A percentile compares a stretch with the other conserved stretches of the same genome.
Conservation (phyloP, 2,888 invertebrate species). For the Tanytarsus gracilentus region DNA sequence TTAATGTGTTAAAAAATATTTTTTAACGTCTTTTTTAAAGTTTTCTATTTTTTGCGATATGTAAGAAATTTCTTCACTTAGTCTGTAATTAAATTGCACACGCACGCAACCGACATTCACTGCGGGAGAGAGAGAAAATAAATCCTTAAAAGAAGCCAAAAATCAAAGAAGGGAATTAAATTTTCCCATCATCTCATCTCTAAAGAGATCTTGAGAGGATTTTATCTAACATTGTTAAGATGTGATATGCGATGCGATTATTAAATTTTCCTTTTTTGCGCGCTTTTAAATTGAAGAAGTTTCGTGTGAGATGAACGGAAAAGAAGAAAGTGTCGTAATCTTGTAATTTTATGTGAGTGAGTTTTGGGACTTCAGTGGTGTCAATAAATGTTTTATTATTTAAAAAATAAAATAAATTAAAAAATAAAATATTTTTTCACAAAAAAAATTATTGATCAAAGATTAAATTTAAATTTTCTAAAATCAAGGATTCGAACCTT, state of each 20-base stretch:
- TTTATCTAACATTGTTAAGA: constrained; percentile 25
- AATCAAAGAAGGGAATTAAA: neutral
- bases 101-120: neutral
- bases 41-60: neutral
- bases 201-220: constrained; percentile 13
- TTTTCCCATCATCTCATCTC: neutral
- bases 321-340: neutral
- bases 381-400: too few species aligned
- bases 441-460: too few species aligned
- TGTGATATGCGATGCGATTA: constrained; percentile 18
- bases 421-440: too few species aligned
- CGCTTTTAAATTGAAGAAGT: constrained; percentile 9
- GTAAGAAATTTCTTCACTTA: constrained; percentile 9
- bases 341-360: too few species aligned
- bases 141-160: neutral
- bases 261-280: constrained; percentile 21
- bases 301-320: neutral
- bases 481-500: too few species aligned
- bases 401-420: too few species aligned
- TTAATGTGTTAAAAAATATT: too few species aligned
- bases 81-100: constrained; percentile 21
- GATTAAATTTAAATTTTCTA: too few species aligned
- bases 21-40: too few species aligned
- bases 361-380: too few species aligned
- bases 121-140: constrained; percentile 1